phyloP scores from a whole-genome alignment of 2,797 vertebrate genomes.

The Darevskia mixta region DNA sequence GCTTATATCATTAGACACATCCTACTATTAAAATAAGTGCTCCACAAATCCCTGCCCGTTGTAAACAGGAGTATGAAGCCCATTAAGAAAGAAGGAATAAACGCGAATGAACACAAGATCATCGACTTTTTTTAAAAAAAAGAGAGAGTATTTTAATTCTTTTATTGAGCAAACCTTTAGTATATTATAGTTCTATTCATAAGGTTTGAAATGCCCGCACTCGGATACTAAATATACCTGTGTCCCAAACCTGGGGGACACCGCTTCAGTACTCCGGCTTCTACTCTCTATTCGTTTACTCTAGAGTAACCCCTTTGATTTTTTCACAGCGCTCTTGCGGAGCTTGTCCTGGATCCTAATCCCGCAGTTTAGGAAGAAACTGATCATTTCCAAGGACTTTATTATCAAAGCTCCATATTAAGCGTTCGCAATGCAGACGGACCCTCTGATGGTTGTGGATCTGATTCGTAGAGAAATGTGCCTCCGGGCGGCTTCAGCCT shows the following conservation, averaged over 20 bases:
- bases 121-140: background rate
- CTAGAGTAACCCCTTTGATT: background rate
- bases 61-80: no score
- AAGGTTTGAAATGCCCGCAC: background rate
- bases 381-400: background rate
- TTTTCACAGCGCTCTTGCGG: background rate
- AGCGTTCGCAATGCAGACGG: no score
- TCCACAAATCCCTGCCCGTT: background rate
- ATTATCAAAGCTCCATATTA: background rate
- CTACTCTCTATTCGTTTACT: background rate
- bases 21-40: background rate
- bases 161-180: background rate
- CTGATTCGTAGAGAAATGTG: no score
- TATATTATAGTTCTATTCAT: background rate
- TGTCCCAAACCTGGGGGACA: background rate
- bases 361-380: background rate
- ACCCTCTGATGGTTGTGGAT: background rate
- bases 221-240: background rate
- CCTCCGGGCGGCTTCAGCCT: background rate
- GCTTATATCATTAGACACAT: constrained; percentile 20
- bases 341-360: background rate
- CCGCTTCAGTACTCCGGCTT: rapidly evolving
- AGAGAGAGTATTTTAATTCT: background rate
- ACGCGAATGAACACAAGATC: background rate
- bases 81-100: background rate